These are phyloP conservation scores for Pantherophis vulpinus DNA, from an alignment of 2,797 vertebrate genomes.

Conservation along the genomic window DNA sequence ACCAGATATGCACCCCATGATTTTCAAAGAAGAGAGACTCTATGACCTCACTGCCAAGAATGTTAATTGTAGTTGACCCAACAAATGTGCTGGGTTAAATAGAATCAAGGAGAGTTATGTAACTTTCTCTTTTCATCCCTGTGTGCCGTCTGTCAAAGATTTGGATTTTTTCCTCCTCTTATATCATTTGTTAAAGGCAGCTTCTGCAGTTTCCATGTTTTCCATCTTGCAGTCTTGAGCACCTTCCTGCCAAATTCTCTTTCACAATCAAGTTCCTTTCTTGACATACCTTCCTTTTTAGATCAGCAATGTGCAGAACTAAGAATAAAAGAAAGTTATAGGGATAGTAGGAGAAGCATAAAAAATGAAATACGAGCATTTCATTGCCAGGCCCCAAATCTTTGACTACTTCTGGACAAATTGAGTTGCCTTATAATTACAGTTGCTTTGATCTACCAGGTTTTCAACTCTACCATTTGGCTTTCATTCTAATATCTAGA, in stretches of 20 bases:
- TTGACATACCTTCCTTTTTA: background rate
- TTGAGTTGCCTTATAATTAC: background rate
- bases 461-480: background rate
- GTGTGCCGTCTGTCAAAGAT: rapidly evolving
- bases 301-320: background rate
- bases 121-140: background rate
- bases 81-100: background rate
- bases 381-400: background rate
- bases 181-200: background rate
- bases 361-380: background rate
- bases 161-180: background rate
- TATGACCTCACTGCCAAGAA: background rate
- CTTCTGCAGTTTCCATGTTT: background rate
- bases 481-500: background rate
- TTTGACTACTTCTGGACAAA: background rate
- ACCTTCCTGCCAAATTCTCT: background rate
- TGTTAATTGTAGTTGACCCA: background rate
- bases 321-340: background rate
- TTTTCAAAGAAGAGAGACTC: background rate
- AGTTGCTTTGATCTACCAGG: background rate
- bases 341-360: background rate
- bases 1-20: background rate
- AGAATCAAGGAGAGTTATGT: background rate
- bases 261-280: background rate
- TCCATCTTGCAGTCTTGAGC: background rate